Evolutionary conservation across 1,140 invertebrate genomes (phyloP).

Genomic region (Oncopodura yosiiana): DNA sequence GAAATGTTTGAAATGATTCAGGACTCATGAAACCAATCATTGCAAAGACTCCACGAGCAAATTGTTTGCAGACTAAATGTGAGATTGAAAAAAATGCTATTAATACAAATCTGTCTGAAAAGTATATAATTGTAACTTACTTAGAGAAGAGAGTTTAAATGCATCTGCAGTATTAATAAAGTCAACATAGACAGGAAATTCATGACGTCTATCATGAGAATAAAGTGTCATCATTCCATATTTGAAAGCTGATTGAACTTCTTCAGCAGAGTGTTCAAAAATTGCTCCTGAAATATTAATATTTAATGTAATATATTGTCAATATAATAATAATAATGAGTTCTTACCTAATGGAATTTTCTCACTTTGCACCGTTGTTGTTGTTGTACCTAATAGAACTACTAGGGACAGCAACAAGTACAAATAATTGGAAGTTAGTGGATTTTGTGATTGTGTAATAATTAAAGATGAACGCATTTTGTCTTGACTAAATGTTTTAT

Average conservation of each 20-base stretch:
- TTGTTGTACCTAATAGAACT: too few species aligned
- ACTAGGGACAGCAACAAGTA: too few species aligned
- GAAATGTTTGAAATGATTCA: slow-evolving; percentile 46
- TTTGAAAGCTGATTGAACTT: slow-evolving; percentile 40
- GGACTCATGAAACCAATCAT: slow-evolving; percentile 51
- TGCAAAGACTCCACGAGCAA: slow-evolving; percentile 46
- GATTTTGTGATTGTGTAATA: too few species aligned
- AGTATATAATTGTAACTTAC: slow-evolving; percentile 33
- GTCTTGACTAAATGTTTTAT: too few species aligned
- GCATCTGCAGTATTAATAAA: slow-evolving; percentile 41
- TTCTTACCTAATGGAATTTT: slow-evolving; percentile 14
- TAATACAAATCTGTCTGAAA: neutral
- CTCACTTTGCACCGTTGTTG: neutral
- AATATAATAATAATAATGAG: neutral
- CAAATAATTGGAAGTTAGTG: too few species aligned
- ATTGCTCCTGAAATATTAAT: slow-evolving; percentile 34
- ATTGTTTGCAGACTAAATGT: slow-evolving; percentile 45
- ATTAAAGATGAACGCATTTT: too few species aligned
- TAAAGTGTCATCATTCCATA: slow-evolving; percentile 39
- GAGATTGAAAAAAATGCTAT: slow-evolving; percentile 28
- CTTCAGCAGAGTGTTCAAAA: slow-evolving; percentile 37
- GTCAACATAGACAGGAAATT: slow-evolving; percentile 39
- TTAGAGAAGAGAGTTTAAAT: slow-evolving; percentile 39
- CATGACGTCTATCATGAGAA: slow-evolving; percentile 36
- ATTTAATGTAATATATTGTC: neutral